Base-by-base conservation (phyloP, 2,113 vertebrate genomes). In the Peromyscus maniculatus region DNA sequence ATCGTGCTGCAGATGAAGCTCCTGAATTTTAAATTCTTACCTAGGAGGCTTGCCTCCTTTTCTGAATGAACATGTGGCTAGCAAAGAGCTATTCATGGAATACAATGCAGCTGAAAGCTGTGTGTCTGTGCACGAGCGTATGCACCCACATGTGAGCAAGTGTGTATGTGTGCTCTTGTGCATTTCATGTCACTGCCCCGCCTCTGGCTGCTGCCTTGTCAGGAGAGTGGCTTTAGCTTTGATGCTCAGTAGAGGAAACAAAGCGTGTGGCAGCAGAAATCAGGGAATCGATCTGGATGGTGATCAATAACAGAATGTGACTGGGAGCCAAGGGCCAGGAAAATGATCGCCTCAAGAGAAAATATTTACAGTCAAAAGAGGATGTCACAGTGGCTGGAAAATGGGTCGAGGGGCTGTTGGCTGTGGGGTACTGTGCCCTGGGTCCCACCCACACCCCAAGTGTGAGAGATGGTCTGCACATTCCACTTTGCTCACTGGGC, bases 361-460 rank as follows among this genome's bases (percentile, higher is more conserved):
- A 74, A 69, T 8, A 28, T 57, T 43, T 49, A 31, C 22, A 39
- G 57, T 26, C 33, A 36, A 43, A 67, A 15, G n/a, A 67, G 67
- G 66, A 67, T 3, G 3, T n/a, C 24, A 13, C 83, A 21, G n/a
- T 43, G 16, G 19, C 46, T 78, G 12, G 46, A 67, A 88, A 69
- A 17, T 19, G 22, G 0, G 12, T 33, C 2, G 59, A 90, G 72
- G 71, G 59, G 55, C 8, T 43, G 52, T 46, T 55, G 49, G 16
- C 59, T 22, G 5, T 57, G 6, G 55, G 6, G 9, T 28, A 5
- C 0, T 7, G 10, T 55, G 7, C 28, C 24, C 17, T 1, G 0
- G 19, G 4, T 7, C 19, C 22, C 33, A 24, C 33, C 59, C 1
- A 24, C 8, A 9, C 12, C 17, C n/a, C 36, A 59, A 19, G 2